A percentile compares a stretch with the other conserved stretches of the same genome.
Evolutionary conservation across 2,113 vertebrate species (phyloP).

Genomic region (Mormyrus iriodes): DNA sequence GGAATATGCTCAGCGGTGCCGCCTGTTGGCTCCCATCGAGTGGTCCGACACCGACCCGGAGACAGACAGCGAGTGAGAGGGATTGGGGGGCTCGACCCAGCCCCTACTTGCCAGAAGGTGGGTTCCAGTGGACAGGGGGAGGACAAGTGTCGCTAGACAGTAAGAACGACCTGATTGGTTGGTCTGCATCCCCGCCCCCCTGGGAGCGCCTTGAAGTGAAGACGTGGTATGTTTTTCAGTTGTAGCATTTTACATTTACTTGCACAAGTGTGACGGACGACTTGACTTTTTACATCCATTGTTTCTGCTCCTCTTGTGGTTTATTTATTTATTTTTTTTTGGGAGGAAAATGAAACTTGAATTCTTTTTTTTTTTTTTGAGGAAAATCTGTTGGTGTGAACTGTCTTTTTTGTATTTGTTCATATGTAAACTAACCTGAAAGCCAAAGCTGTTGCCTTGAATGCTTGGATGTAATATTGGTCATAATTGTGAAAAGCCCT

Average conservation of each 20-base stretch:
- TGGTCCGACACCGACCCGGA: conserved; percentile 75
- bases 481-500: conserved; percentile 54
- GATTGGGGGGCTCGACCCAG: conserved; percentile 28
- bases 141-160: neutral
- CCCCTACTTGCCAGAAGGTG: conserved; percentile 7
- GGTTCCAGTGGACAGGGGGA: neutral
- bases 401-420: conserved; percentile 30
- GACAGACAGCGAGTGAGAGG: conserved; percentile 68
- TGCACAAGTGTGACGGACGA: conserved; percentile 64
- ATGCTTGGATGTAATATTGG: conserved; percentile 66
- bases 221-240: conserved; percentile 47
- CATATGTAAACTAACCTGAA: conserved; percentile 62
- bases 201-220: neutral
- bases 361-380: conserved; percentile 9
- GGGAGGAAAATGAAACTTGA: conserved; percentile 22
- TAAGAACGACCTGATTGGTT: neutral
- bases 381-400: conserved; percentile 37
- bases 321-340: neutral
- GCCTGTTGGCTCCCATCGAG: conserved; percentile 64
- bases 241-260: conserved; percentile 70
- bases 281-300: conserved; percentile 47
- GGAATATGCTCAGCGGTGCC: conserved; percentile 63
- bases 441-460: conserved; percentile 65
- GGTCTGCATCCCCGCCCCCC: neutral
- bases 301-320: conserved; percentile 3